Evolutionary conservation across 2,888 invertebrate species (phyloP).

Genomic region (Nysson spinosus): DNA sequence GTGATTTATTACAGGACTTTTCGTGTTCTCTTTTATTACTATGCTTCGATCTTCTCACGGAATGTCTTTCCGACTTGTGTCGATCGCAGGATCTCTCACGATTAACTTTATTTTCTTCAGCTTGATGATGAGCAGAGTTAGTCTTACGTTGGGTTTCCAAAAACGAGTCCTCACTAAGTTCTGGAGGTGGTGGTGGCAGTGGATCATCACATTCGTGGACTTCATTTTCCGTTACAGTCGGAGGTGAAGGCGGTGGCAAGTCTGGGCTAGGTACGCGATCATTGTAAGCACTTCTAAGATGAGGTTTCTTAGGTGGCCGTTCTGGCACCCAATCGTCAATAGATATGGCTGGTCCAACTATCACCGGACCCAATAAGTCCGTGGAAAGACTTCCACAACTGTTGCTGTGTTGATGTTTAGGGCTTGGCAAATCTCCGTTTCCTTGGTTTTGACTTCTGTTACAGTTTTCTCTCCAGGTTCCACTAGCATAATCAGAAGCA

Average conservation of each 20-base stretch:
- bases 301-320: slow-evolving; percentile 87
- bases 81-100: slow-evolving; percentile 60
- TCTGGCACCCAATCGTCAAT: slow-evolving; percentile 86
- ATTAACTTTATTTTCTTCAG: slow-evolving; percentile 44
- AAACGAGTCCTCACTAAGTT: slow-evolving; percentile 69
- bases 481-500: slow-evolving; percentile 83
- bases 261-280: slow-evolving; percentile 81
- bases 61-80: slow-evolving; percentile 69
- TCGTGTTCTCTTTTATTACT: slow-evolving; percentile 59
- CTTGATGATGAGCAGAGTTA: slow-evolving; percentile 32
- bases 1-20: slow-evolving; percentile 58
- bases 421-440: slow-evolving; percentile 62
- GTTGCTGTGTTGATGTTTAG: slow-evolving; percentile 80
- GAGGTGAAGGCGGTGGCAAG: slow-evolving; percentile 82
- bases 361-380: slow-evolving; percentile 81
- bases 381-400: slow-evolving; percentile 81
- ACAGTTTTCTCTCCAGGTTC: slow-evolving; percentile 76
- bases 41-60: slow-evolving; percentile 66
- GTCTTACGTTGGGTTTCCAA: slow-evolving; percentile 64
- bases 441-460: slow-evolving; percentile 59
- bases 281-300: slow-evolving; percentile 79
- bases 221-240: slow-evolving; percentile 81
- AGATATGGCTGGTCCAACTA: slow-evolving; percentile 82
- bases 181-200: slow-evolving; percentile 83
- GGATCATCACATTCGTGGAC: slow-evolving; percentile 82